These are phyloP conservation scores for Bellardia pandia DNA, from an alignment of 2,888 invertebrate genomes.

Conservation along the genomic window DNA sequence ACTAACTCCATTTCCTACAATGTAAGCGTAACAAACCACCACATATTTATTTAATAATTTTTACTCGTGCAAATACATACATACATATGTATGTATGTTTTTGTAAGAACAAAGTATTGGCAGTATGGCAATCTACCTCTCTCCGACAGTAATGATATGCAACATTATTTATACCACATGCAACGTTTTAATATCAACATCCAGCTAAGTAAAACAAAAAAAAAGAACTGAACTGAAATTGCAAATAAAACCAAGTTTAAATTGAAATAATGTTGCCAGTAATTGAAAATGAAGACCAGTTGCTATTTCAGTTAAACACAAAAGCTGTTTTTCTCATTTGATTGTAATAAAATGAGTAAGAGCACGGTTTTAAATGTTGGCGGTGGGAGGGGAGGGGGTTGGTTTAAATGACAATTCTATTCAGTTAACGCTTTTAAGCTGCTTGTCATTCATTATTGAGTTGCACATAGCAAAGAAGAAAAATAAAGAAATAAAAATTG, in stretches of 20 bases:
- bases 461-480: slow-evolving; percentile 22
- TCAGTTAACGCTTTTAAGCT: slow-evolving; percentile 38
- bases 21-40: slow-evolving; percentile 27
- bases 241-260: slow-evolving; percentile 10
- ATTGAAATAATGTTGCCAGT: slow-evolving; percentile 36
- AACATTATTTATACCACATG: slow-evolving; percentile 72
- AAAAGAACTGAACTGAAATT: background rate
- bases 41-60: background rate
- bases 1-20: slow-evolving; percentile 25
- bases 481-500: slow-evolving; percentile 11
- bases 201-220: background rate
- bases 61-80: background rate
- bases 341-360: slow-evolving; percentile 26
- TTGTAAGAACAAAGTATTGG: too few species aligned
- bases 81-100: too few species aligned
- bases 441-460: slow-evolving; percentile 24
- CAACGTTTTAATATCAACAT: slow-evolving; percentile 58
- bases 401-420: slow-evolving; percentile 45
- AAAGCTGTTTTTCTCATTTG: slow-evolving; percentile 29
- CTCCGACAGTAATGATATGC: slow-evolving; percentile 70
- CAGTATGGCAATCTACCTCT: background rate
- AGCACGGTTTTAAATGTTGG: slow-evolving; percentile 36
- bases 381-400: background rate
- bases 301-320: slow-evolving; percentile 33
- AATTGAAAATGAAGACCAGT: slow-evolving; percentile 67